Percentiles rank a stretch among this genome's conserved stretches.
Evolutionary conservation across 64 coral and sea anemone species (phyloP).

Genomic region (Anthopleura sola): DNA sequence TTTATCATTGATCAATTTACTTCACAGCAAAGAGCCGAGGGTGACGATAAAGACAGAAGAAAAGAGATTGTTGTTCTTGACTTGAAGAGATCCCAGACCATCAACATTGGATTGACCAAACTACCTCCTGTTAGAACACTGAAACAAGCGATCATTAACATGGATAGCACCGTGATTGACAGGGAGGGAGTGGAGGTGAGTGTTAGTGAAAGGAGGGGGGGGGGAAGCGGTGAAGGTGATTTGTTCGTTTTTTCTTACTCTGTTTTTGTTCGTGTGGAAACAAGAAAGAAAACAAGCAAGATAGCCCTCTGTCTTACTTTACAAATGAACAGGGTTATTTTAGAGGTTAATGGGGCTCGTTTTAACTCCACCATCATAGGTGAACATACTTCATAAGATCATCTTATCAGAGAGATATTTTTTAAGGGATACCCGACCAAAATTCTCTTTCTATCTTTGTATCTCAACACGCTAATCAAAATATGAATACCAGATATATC

Average conservation of each 20-base stretch:
- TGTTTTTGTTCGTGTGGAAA: not conserved
- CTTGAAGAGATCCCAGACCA: slow-evolving; percentile 90
- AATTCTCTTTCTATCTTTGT: no score
- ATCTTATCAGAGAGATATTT: no score
- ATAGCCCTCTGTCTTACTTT: no score
- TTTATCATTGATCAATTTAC: not conserved
- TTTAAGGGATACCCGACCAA: no score
- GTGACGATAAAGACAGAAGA: slow-evolving; percentile 86
- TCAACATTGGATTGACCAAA: slow-evolving; percentile 94
- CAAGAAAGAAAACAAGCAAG: not conserved
- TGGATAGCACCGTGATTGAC: slow-evolving; percentile 92
- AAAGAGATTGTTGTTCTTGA: slow-evolving; percentile 94
- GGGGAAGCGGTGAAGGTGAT: not conserved
- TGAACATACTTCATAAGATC: no score
- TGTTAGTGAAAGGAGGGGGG: not conserved
- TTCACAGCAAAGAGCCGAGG: slow-evolving; percentile 49
- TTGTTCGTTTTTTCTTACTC: not conserved
- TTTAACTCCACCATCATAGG: no score
- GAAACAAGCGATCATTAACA: slow-evolving; percentile 78
- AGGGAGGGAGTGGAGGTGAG: slow-evolving; percentile 90
- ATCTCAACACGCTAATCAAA: no score
- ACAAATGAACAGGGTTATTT: no score
- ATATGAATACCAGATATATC: no score
- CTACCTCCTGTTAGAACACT: slow-evolving; percentile 76
- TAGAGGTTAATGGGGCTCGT: no score